Percentiles rank a stretch among this genome's conserved stretches.
These are phyloP conservation scores for Metallyticus violacea DNA, from an alignment of 2,888 invertebrate species.

Conservation along the genomic window DNA sequence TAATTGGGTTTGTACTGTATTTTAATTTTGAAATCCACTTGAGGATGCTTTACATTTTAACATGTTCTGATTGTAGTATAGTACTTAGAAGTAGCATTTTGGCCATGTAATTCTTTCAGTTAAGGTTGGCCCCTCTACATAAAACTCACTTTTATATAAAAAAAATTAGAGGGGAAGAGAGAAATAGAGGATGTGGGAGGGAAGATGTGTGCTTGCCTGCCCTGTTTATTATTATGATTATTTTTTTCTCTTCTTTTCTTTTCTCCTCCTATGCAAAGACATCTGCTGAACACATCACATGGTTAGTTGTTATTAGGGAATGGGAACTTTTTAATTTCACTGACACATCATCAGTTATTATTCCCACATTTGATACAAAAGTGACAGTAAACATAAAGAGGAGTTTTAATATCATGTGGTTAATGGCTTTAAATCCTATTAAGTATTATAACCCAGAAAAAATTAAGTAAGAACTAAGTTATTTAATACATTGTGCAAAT, in stretches of 20 bases:
- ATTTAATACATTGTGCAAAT: background rate
- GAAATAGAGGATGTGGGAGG: too few relatives aligned
- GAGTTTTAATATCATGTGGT: background rate
- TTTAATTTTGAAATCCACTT: background rate
- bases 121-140: background rate
- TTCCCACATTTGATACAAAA: background rate
- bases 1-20: background rate
- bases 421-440: background rate
- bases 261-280: background rate
- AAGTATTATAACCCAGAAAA: background rate
- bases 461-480: background rate
- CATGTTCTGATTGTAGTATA: background rate
- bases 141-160: background rate
- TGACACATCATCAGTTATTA: background rate
- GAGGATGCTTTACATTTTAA: background rate
- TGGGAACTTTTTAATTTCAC: background rate
- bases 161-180: background rate
- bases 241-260: too few relatives aligned
- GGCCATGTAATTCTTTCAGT: background rate
- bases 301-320: background rate
- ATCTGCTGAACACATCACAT: constrained; percentile 15
- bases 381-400: background rate
- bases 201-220: too few relatives aligned
- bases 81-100: too few relatives aligned
- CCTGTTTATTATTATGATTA: too few relatives aligned